A percentile compares a stretch with the other conserved stretches of the same genome.
These are phyloP conservation scores for Myotis vivesi DNA, from an alignment of 2,797 vertebrate genomes.

Conservation along the genomic window DNA sequence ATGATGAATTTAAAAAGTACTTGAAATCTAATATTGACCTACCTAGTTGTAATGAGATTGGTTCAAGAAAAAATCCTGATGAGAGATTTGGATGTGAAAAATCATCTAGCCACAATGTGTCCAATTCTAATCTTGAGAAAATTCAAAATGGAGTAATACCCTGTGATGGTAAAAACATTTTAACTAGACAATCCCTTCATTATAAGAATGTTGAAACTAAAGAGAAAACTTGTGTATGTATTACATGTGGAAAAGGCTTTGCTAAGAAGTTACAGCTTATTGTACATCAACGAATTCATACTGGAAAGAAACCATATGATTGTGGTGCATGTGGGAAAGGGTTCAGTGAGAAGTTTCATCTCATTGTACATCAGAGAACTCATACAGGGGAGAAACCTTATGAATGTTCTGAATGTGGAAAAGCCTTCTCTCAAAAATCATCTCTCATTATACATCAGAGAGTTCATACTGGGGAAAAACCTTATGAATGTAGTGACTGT, in stretches of 20 bases:
- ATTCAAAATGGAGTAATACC: slow-evolving; percentile 29
- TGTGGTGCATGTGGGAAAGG: slow-evolving; percentile 72
- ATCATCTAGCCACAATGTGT: not conserved
- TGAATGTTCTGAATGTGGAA: slow-evolving; percentile 77
- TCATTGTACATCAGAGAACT: slow-evolving; percentile 75
- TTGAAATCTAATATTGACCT: slow-evolving; percentile 32
- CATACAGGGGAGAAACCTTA: slow-evolving; percentile 74
- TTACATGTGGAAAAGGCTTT: slow-evolving; percentile 72
- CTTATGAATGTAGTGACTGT: slow-evolving; percentile 68
- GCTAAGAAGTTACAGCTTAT: slow-evolving; percentile 73
- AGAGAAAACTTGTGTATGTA: slow-evolving; percentile 63
- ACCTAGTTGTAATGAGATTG: slow-evolving; percentile 17
- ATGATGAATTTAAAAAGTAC: slow-evolving; percentile 33
- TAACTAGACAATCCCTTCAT: slow-evolving; percentile 37
- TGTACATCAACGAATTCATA: slow-evolving; percentile 72
- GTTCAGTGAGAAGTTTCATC: slow-evolving; percentile 72
- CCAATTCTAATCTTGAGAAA: slow-evolving; percentile 32
- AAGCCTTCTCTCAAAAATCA: slow-evolving; percentile 76
- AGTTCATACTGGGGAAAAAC: slow-evolving; percentile 76
- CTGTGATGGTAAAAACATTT: slow-evolving; percentile 13
- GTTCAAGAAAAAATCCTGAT: slow-evolving; percentile 41
- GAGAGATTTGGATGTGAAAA: slow-evolving; percentile 36
- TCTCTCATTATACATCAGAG: slow-evolving; percentile 80
- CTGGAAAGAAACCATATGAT: slow-evolving; percentile 74
- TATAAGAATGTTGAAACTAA: slow-evolving; percentile 44